Conservation (phyloP, 2,888 invertebrate genomes). For the Drosophila anomalipes region DNA sequence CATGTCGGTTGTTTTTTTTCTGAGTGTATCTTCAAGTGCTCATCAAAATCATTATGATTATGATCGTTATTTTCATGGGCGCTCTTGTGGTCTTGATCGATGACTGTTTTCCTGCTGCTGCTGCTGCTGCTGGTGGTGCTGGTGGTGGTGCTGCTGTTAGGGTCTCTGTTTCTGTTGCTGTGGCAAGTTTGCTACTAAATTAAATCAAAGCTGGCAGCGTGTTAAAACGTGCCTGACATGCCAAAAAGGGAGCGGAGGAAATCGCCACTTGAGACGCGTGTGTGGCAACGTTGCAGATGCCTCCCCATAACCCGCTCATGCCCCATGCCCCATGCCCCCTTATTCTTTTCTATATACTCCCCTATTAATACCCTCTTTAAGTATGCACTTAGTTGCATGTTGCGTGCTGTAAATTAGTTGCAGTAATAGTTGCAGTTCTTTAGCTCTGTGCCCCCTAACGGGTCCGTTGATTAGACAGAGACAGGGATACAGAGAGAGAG, state of each 20-base stretch:
- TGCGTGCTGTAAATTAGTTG: conserved; percentile 77
- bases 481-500: not conserved
- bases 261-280: conserved; percentile 77
- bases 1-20: not conserved
- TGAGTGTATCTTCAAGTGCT: conserved; percentile 13
- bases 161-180: conserved; percentile 18
- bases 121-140: not conserved
- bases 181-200: conserved; percentile 73
- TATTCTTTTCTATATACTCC: not conserved
- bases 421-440: conserved; percentile 28
- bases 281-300: conserved; percentile 26
- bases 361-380: conserved; percentile 23
- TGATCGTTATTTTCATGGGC: conserved; percentile 21
- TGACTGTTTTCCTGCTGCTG: conserved; percentile 61
- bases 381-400: conserved; percentile 57
- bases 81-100: conserved; percentile 66
- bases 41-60: conserved; percentile 14
- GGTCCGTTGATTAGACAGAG: conserved; percentile 32
- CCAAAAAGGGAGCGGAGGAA: conserved; percentile 63
- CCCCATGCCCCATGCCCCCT: not conserved
- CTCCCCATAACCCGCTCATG: too few relatives aligned
- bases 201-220: conserved; percentile 82
- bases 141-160: not conserved
- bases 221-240: conserved; percentile 80
- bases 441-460: conserved; percentile 50